These are phyloP conservation scores for Lucifuga dentata DNA, from an alignment of 2,113 vertebrate genomes.

Conservation along the genomic window DNA sequence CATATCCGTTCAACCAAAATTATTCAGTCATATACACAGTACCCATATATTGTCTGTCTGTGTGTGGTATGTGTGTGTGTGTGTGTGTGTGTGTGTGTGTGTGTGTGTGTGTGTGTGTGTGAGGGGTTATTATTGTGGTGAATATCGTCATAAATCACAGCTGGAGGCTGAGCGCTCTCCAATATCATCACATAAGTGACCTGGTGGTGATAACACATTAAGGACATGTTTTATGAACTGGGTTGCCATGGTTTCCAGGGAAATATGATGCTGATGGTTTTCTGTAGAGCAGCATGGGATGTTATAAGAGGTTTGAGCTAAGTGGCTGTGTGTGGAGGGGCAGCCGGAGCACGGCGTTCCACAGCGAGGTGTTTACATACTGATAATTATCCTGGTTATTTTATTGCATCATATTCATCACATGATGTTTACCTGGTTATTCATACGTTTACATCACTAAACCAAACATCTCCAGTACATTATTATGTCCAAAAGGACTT, in stretches of 20 bases:
- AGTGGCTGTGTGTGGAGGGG: neutral
- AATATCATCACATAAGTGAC: neutral
- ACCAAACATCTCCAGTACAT: too few species aligned
- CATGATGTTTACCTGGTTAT: too few species aligned
- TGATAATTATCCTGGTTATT: too few species aligned
- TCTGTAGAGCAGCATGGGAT: slow-evolving; percentile 22
- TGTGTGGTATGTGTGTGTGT: too few species aligned
- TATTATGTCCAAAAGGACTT: too few species aligned
- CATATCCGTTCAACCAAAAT: too few species aligned
- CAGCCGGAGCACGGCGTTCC: too few species aligned
- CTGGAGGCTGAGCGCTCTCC: slow-evolving; percentile 15
- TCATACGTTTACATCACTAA: too few species aligned
- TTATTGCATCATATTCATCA: too few species aligned
- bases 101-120: slow-evolving; percentile 3
- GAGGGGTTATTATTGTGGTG: too few species aligned
- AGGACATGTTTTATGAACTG: slow-evolving; percentile 4
- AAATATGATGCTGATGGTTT: slow-evolving; percentile 50
- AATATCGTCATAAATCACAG: slow-evolving; percentile 1
- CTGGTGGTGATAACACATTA: neutral
- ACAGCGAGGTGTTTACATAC: too few species aligned
- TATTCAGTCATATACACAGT: neutral
- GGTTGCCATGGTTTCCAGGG: slow-evolving; percentile 64
- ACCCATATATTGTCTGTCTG: too few species aligned
- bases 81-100: neutral
- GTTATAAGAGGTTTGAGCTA: neutral